Conservation (phyloP, 2,113 vertebrate species). For the Lepus americanus region DNA sequence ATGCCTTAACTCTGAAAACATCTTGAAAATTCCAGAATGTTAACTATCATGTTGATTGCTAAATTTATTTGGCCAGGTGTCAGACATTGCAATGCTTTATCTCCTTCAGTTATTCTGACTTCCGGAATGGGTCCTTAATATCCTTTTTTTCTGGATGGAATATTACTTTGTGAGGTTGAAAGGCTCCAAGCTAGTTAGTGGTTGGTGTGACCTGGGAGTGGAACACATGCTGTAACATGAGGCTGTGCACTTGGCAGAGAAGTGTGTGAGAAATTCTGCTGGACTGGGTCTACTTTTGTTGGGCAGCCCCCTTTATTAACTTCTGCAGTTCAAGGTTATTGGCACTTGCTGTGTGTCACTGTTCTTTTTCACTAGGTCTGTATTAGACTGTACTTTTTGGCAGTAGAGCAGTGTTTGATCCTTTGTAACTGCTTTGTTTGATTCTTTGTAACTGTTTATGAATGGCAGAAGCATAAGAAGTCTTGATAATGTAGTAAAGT, state of each 20-base stretch:
- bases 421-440: neutral
- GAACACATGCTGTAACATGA: neutral
- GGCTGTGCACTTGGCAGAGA: neutral
- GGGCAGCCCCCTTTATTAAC: neutral
- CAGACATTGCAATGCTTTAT: neutral
- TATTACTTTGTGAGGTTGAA: neutral
- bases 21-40: constrained; percentile 26
- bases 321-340: neutral
- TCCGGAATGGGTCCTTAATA: neutral
- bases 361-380: neutral
- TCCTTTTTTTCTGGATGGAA: constrained; percentile 6
- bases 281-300: neutral
- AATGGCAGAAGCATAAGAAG: neutral
- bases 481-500: neutral
- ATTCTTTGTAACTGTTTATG: neutral
- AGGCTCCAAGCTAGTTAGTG: constrained; percentile 14
- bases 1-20: neutral
- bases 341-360: neutral
- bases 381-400: neutral
- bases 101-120: neutral
- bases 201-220: neutral
- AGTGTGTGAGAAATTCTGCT: neutral
- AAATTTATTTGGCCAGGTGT: neutral
- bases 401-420: neutral
- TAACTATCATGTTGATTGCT: neutral